A percentile compares a stretch with the other conserved stretches of the same genome.
phyloP scores from a whole-genome alignment of 1,140 invertebrate species.

The Spodoptera frugiperda region DNA sequence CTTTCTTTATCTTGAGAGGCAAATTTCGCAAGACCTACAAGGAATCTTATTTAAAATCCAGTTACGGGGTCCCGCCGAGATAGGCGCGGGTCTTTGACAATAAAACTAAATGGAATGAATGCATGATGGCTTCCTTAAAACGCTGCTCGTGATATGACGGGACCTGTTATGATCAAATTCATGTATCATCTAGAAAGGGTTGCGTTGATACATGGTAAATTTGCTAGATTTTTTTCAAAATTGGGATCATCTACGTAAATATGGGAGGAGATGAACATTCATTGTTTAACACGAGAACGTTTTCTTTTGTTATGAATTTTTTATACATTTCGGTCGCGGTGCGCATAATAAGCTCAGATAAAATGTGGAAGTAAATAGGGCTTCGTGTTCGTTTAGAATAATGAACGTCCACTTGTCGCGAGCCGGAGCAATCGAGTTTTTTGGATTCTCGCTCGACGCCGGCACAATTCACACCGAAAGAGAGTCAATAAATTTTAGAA shows the following conservation, averaged over 20 bases:
- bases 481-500: constrained; percentile 82
- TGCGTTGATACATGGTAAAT: constrained; percentile 69
- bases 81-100: constrained; percentile 82
- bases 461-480: constrained; percentile 72
- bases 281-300: constrained; percentile 51
- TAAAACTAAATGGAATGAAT: constrained; percentile 86
- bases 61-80: constrained; percentile 76
- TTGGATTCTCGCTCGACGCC: constrained; percentile 69
- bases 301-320: constrained; percentile 57
- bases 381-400: constrained; percentile 61
- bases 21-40: constrained; percentile 77
- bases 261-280: constrained; percentile 55
- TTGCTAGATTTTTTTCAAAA: constrained; percentile 57
- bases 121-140: constrained; percentile 78
- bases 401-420: constrained; percentile 66
- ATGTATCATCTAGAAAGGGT: constrained; percentile 71
- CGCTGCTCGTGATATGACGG: constrained; percentile 76
- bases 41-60: constrained; percentile 85
- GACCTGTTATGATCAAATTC: constrained; percentile 63
- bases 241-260: constrained; percentile 58
- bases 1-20: constrained; percentile 83
- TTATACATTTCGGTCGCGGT: constrained; percentile 27
- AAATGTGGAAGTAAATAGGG: constrained; percentile 23
- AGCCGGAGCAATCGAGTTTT: constrained; percentile 63
- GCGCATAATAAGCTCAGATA: constrained; percentile 38